Evolutionary conservation across 2,113 vertebrate genomes (phyloP), one percentile per base, ranked within the genome.

Genomic region (Lophotis ruficrista): DNA sequence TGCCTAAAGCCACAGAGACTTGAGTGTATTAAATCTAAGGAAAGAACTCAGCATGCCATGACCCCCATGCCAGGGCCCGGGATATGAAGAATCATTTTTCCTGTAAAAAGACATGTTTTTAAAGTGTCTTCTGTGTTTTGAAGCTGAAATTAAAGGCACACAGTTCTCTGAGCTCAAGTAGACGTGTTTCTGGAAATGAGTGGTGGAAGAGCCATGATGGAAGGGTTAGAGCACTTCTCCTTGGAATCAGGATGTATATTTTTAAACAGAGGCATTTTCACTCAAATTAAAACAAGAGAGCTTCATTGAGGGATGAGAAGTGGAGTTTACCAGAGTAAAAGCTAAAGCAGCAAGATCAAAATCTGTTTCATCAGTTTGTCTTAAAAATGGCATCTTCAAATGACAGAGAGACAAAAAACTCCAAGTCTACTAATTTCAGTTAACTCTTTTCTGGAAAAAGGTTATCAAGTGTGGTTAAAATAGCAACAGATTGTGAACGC

Each of bases 41-140:
- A 37, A 80, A 61, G 19, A 51, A 78, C 37, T 65, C 35, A 58
- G 35, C 6, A 45, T 8, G 28, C 23, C 27, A 19, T 27, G 23
- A 66, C 13, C 4, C 7, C 19, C 24, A 41, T 0, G 0, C 24
- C 30, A 66, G 3, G 2, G 17, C 7, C 22, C 22, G 56, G 16
- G 27, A 16, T 70, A 82, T 50, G 27, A 64, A 75, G 84, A 38
- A 71, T 76, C 57, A 94, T 38, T 31, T 79, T 78, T 82, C 24
- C 24, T 31, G 7, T 38, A 57, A 75, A 60, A 84, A 58, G 3
- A 28, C 20, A 19, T 51, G 2, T 35, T 86, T 91, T 33, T 48
- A 43, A 83, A 88, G 10, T 43, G 16, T 66, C 12, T 77, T 81
- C 31, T 58, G 24, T 75, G 16, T 48, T 92, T 88, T 78, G 68